phyloP scores from a whole-genome alignment of 2,113 vertebrate species.

The Camarhynchus parvulus region DNA sequence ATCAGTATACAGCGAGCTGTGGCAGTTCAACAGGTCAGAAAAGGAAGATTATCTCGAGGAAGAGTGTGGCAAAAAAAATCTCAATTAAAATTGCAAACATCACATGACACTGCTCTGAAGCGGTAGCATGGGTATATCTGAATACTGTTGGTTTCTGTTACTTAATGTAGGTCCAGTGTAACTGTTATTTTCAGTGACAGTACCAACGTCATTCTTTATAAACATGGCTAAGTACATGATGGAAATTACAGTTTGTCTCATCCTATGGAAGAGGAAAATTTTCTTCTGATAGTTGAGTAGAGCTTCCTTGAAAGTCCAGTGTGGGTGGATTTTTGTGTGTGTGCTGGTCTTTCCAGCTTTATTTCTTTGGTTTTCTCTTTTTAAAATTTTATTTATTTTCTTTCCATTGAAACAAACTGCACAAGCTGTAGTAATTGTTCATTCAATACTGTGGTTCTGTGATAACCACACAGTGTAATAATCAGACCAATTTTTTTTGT shows the following conservation, averaged over 20 bases:
- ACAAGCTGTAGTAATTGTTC: conserved; percentile 25
- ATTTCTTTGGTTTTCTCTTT: not conserved
- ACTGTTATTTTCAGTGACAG: not conserved
- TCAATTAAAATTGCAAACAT: not conserved
- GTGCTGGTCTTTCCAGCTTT: not conserved
- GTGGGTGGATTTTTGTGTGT: not conserved
- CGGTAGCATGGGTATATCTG: not conserved
- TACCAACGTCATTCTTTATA: not conserved
- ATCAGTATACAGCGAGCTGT: not conserved
- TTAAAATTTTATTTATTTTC: not conserved
- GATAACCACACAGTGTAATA: conserved; percentile 12
- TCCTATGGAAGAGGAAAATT: not conserved
- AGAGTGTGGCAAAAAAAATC: not conserved
- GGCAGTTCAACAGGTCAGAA: not conserved
- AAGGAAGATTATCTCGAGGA: not conserved
- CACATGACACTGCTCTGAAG: not conserved
- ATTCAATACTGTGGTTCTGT: conserved; percentile 21
- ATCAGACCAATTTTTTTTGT: conserved; percentile 40
- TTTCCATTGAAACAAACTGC: conserved; percentile 12
- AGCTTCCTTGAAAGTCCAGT: not conserved
- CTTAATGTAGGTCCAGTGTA: not conserved
- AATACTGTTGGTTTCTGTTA: not conserved
- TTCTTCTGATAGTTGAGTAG: not conserved
- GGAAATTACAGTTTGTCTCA: not conserved
- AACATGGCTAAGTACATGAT: not conserved